Base-by-base conservation (phyloP, 1,140 invertebrate species). In the Hylaeus volcanicus region DNA sequence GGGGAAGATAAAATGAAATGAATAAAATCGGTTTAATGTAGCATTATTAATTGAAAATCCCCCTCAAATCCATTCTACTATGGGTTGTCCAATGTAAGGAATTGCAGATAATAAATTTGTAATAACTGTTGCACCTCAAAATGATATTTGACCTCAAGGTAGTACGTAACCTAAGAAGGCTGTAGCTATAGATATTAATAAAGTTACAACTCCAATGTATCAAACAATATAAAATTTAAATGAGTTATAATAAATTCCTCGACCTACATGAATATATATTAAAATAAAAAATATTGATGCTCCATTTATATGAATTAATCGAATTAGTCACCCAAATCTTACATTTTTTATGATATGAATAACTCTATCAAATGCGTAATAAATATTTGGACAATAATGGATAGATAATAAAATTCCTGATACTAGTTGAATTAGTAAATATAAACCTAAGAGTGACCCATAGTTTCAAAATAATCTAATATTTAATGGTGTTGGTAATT, bases 381-480 rank as follows among this genome's bases (percentile, higher is more conserved):
- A 89, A 81, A 94, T 90, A 92, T 95, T 92, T 43, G 93, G 89
- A 60, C 91, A 92, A 92, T 95, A 95, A 90, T 95, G 94, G 93
- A 95, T 95, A 4, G 94, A 92, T 93, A 95, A 91, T 90, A 95
- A 95, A 87, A 95, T 76, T 75, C 94, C 94, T 61, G 93, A 94
- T 77, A 95, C 82, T 93, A 95, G 94, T 95, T 95, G 94, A 89
- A 94, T 94, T 82, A 93, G 89, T 94, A 95, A 92, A 86, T 92
- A 94, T 92, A 95, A 9, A 11, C 41, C 41, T 15, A 45, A 45
- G 4, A 43, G 43, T 64, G 39, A 64, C 14, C 63, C 6, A 43
- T 45, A 43, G 45, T 64, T 64, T 64, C 63, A 64, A 45, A 37
- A 43, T 8, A 43, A 3, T 45, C 5, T 64, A 45, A 64, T 45